Evolutionary conservation across 1,140 invertebrate genomes (phyloP).

Genomic region (Laupala kohalensis): DNA sequence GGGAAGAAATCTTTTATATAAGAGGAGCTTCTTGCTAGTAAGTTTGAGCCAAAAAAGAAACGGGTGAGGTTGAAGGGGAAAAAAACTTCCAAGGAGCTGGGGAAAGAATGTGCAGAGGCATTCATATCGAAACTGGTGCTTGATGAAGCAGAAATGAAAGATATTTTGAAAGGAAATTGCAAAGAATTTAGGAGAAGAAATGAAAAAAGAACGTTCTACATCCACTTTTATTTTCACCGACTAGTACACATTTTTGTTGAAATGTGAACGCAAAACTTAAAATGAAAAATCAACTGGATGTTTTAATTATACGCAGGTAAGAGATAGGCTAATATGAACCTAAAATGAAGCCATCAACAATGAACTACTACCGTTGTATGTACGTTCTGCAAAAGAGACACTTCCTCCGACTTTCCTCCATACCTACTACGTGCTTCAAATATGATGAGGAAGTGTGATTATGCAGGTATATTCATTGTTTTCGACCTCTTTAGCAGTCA

Average conservation of each 20-base stretch:
- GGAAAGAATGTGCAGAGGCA: not conserved
- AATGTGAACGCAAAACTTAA: not conserved
- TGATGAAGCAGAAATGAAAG: constrained; percentile 10
- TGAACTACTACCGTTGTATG: too few relatives aligned
- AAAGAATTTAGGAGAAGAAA: constrained; percentile 1
- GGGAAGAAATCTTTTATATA: not conserved
- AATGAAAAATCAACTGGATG: constrained; percentile 5
- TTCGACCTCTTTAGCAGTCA: too few relatives aligned
- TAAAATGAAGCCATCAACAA: too few relatives aligned
- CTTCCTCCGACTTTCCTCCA: not conserved
- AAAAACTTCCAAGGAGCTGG: not conserved
- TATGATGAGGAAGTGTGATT: too few relatives aligned
- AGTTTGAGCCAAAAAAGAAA: not conserved
- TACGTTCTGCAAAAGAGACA: too few relatives aligned
- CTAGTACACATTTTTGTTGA: not conserved
- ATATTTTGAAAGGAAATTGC: constrained; percentile 10
- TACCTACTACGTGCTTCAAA: too few relatives aligned
- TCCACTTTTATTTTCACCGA: not conserved
- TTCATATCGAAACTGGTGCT: constrained; percentile 9
- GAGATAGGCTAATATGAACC: not conserved
- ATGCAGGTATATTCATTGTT: too few relatives aligned
- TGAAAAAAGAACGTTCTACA: not conserved
- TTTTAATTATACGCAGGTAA: too few relatives aligned
- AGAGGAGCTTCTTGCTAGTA: not conserved
- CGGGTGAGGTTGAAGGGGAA: not conserved